Evolutionary conservation across 1,140 invertebrate genomes (phyloP), one percentile per base, ranked within the genome.

Genomic region (Hypsibius dujardini): DNA sequence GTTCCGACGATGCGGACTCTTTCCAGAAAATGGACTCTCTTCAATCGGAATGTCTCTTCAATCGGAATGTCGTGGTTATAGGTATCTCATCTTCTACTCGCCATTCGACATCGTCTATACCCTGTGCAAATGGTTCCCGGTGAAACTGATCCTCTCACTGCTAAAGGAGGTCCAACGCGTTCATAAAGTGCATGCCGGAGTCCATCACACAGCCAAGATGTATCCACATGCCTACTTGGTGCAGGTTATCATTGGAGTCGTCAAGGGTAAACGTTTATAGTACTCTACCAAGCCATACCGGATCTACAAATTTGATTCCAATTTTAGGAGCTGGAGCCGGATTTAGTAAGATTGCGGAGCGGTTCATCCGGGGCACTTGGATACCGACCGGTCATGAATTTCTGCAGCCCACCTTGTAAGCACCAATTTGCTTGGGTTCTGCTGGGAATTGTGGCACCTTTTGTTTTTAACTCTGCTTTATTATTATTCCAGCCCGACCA

Each of bases 101-200:
- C 96, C 96, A 1, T 95, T 97, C 79, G 96, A 99, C 78, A 84
- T 98, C 74, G 90, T 92, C 1, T 98, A 97, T 80, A 98, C 96
- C 81, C 79, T 95, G 73, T 87, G 86, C 46, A 96, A 97, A 81
- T 93, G 98, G 80, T 81, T 96, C 74, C 95, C 95, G 1, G 84
- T 97, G 1, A 98, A 98, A 83, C 82, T 98, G 69, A 84, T 88
- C 0, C 88, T 95, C 47, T 85, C 89, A 47, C 87, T 90, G 46
- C 88, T 98, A 87, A 98, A 98, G 81, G 95, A 98, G 83, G 89
- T 95, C 59, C 82, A 82, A 75, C 86, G 95, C 75, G 92, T 91
- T 77, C 95, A 97, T 84, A 98, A 98, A 80, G 90, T 98, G 28
- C 92, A 95, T 79, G 90, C 96, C 79, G 95, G 94, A 71, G 94